These are phyloP conservation scores for Thalpophila matura DNA, from an alignment of 2,888 invertebrate species.

Conservation along the genomic window DNA sequence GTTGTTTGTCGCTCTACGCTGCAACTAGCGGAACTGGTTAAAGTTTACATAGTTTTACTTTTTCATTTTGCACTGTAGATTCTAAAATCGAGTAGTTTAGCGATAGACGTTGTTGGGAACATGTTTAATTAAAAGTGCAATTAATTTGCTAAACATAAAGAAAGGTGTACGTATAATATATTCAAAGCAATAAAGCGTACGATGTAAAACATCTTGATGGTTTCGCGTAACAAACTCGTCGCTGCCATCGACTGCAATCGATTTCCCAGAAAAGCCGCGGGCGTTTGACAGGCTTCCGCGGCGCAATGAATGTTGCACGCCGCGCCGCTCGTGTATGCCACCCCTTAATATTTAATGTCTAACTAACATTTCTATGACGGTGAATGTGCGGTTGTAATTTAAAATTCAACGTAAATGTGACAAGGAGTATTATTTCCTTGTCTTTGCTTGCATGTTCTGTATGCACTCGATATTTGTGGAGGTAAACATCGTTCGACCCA, in stretches of 20 bases:
- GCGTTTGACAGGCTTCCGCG: slow-evolving; percentile 76
- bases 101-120: slow-evolving; percentile 12
- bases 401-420: slow-evolving; percentile 76
- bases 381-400: slow-evolving; percentile 73
- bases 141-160: slow-evolving; percentile 6
- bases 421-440: slow-evolving; percentile 62
- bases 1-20: slow-evolving; percentile 56
- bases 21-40: slow-evolving; percentile 52
- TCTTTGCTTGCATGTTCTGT: slow-evolving; percentile 50
- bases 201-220: slow-evolving; percentile 65
- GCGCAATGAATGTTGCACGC: slow-evolving; percentile 81
- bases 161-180: slow-evolving; percentile 1
- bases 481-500: slow-evolving; percentile 24
- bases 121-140: not conserved
- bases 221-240: slow-evolving; percentile 60
- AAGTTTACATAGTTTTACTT: slow-evolving; percentile 50
- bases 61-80: slow-evolving; percentile 46
- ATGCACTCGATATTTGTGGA: slow-evolving; percentile 43
- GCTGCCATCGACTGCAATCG: slow-evolving; percentile 76
- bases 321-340: slow-evolving; percentile 67
- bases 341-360: slow-evolving; percentile 85
- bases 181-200: slow-evolving; percentile 46
- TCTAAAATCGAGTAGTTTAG: slow-evolving; percentile 31
- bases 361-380: slow-evolving; percentile 83
- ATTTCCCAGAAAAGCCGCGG: slow-evolving; percentile 82